phyloP scores from a whole-genome alignment of 92 coral and sea anemone genomes.

The Epizoanthus ramosus region DNA sequence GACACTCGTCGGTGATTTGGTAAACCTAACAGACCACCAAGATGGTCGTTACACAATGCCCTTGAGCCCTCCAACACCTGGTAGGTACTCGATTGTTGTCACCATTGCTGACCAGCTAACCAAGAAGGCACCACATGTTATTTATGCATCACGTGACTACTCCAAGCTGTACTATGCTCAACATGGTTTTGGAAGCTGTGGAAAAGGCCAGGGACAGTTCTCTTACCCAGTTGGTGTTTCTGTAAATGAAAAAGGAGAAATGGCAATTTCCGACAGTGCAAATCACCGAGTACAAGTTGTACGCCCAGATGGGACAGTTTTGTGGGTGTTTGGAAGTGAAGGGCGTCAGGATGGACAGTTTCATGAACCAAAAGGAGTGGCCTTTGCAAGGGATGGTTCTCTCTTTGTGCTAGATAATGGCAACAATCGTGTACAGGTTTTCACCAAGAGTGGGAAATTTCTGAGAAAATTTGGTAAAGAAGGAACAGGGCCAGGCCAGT shows the following conservation, averaged over 20 bases:
- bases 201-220: conserved; percentile 46
- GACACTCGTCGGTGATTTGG: not conserved
- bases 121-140: conserved; percentile 4
- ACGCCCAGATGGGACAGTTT: conserved; percentile 28
- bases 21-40: not conserved
- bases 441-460: conserved; percentile 38
- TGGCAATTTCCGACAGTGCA: conserved; percentile 42
- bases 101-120: conserved; percentile 28
- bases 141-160: conserved; percentile 51
- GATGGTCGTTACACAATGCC: conserved; percentile 41
- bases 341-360: conserved; percentile 38
- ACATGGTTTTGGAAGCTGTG: conserved; percentile 49
- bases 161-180: conserved; percentile 38
- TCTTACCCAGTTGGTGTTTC: conserved; percentile 44
- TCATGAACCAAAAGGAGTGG: conserved; percentile 38
- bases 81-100: conserved; percentile 39
- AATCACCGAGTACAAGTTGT: conserved; percentile 50
- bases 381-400: conserved; percentile 50
- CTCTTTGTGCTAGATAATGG: conserved; percentile 46
- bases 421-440: conserved; percentile 52
- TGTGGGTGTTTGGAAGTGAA: conserved; percentile 48
- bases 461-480: conserved; percentile 44
- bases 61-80: conserved; percentile 36
- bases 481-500: conserved; percentile 43
- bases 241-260: conserved; percentile 37